Conservation (phyloP, 2,797 vertebrate genomes). For the Perodicticus potto region DNA sequence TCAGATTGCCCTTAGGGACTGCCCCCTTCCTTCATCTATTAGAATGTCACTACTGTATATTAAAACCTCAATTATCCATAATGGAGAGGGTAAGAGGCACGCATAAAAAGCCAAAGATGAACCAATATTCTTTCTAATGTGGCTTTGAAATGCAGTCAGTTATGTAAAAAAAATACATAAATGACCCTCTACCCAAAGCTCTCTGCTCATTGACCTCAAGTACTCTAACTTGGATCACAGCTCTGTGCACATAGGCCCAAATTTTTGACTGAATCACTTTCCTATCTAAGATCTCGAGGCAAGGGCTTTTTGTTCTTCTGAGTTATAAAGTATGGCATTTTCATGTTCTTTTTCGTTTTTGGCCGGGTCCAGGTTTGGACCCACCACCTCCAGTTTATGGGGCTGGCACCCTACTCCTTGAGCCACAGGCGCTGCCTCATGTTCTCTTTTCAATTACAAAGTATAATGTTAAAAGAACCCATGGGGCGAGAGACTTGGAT, state of each 20-base stretch:
- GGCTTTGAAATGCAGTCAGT: constrained; percentile 29
- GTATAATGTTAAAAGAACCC: not conserved
- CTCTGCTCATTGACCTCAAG: not conserved
- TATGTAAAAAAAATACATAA: not conserved
- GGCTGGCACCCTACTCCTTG: no score
- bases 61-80: constrained; percentile 45
- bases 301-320: not conserved
- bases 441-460: constrained; percentile 49
- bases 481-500: not conserved
- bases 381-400: no score
- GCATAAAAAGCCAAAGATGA: constrained; percentile 40
- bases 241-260: not conserved
- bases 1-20: constrained; percentile 62
- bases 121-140: not conserved
- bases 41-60: constrained; percentile 62
- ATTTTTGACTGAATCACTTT: not conserved
- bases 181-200: not conserved
- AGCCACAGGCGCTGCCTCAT: not conserved
- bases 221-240: not conserved
- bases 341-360: not conserved
- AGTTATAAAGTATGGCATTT: not conserved
- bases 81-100: not conserved
- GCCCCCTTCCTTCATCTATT: constrained; percentile 60
- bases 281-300: constrained; percentile 18
- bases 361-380: no score